Evolutionary conservation across 2,797 vertebrate species (phyloP), one percentile per base, ranked within the genome.

Genomic region (Crocidura indochinensis): DNA sequence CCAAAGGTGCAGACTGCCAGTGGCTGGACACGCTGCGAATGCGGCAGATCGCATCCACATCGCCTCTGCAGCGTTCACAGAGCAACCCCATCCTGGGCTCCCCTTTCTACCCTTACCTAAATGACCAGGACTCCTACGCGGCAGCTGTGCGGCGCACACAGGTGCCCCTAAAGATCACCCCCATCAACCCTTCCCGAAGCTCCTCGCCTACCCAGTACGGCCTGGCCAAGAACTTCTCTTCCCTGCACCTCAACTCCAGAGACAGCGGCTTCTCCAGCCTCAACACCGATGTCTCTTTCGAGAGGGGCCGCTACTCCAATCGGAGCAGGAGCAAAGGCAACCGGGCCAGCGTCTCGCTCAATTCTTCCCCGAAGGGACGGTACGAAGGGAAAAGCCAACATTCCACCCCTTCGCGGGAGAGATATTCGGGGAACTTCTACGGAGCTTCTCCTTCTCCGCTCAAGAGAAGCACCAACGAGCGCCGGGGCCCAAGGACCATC

Each of bases 191-290:
- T 94, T 99, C 99, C 1, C 98, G 98, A 90, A 99, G 99, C 91
- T 98, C 98, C 15, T 99, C 99, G 77, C 99, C 99, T 4, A 98
- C 98, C 5, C 98, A 97, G 0, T 94, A 98, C 20, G 94, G 98
- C 80, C 96, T 99, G 72, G 96, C 98, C 8, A 97, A 98, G 96
- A 99, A 98, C 97, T 97, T 99, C 73, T 98, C 98, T 0, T 97
- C 98, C 0, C 96, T 99, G 46, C 98, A 99, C 44, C 96, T 99
- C 84, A 99, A 98, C 95, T 99, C 99, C 17, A 99, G 98, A 97
- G 99, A 99, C 90, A 99, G 99, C 97, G 99, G 99, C 95, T 98
- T 99, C 3, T 99, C 99, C 94, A 99, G 99, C 97, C 99, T 99
- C 0, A 98, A 98, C 31, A 99, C 98, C 0, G 99, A 99, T 92